Conservation (phyloP, 2,888 invertebrate genomes). For the Leistus spinibarbis region DNA sequence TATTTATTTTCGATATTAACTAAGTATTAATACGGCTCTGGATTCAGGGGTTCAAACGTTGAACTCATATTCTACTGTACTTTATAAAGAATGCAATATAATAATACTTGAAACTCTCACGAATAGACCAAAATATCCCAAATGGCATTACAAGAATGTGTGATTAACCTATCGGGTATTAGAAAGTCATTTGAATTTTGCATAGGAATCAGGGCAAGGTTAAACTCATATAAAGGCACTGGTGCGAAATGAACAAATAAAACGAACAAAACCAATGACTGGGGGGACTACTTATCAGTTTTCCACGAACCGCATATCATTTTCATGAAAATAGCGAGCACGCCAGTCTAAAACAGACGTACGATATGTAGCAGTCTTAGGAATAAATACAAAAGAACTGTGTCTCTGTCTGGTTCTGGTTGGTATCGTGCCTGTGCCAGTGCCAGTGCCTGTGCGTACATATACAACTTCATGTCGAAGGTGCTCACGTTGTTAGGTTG, state of each 20-base stretch:
- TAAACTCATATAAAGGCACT: no score
- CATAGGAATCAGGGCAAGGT: neutral
- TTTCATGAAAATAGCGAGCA: conserved; percentile 1
- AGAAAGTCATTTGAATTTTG: no score
- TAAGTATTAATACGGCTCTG: no score
- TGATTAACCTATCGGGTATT: no score
- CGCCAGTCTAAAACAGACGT: neutral
- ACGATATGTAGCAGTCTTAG: neutral
- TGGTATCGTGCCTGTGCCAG: neutral
- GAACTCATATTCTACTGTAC: no score
- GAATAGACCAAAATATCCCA: no score
- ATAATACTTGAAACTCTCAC: no score
- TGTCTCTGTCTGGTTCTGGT: neutral
- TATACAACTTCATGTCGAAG: neutral
- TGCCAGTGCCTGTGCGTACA: neutral
- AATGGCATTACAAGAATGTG: no score
- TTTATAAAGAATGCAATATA: no score
- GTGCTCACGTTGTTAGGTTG: neutral
- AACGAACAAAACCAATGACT: neutral
- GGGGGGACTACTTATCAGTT: neutral
- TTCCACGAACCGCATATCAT: neutral
- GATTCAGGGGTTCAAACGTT: no score
- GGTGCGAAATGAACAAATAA: neutral
- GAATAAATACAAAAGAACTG: neutral
- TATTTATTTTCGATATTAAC: no score